Evolutionary conservation across 2,113 vertebrate species (phyloP).

Genomic region (Nothocercus nigrocapillus): DNA sequence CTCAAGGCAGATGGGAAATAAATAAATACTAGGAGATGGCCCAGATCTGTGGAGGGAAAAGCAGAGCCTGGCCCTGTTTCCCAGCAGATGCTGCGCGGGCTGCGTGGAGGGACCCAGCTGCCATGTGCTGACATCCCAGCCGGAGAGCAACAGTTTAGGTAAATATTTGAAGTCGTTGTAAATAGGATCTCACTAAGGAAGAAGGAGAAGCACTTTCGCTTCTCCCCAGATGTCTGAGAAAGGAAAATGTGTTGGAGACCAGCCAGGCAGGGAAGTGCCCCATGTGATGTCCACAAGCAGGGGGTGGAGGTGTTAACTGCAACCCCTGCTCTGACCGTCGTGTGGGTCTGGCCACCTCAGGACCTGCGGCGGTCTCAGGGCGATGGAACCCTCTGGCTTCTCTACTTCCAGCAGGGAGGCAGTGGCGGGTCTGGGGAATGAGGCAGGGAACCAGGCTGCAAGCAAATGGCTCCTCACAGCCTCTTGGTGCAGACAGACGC

Average conservation of each 20-base stretch:
- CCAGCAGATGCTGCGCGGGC: not conserved
- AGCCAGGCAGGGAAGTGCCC: not conserved
- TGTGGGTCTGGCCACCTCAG: not conserved
- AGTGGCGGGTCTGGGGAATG: not conserved
- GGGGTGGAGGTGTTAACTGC: not conserved
- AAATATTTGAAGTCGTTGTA: constrained; percentile 65
- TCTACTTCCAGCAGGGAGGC: not conserved
- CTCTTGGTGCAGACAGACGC: not conserved
- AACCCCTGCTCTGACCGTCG: not conserved
- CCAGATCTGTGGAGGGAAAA: not conserved
- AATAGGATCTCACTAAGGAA: not conserved
- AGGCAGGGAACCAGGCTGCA: not conserved
- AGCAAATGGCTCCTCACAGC: not conserved
- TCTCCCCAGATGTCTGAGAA: not conserved
- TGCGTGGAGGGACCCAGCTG: not conserved
- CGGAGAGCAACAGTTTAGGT: not conserved
- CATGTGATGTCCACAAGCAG: accelerated
- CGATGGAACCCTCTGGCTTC: not conserved
- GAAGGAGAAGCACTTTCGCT: constrained; percentile 22
- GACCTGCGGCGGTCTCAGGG: not conserved
- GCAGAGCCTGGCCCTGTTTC: not conserved
- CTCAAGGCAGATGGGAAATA: not conserved
- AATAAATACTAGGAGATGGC: constrained; percentile 17
- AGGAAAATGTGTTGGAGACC: accelerated
- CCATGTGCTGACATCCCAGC: accelerated